Base-by-base conservation (phyloP, 2,888 invertebrate genomes). In the Caenorhabditis doughertyi region DNA sequence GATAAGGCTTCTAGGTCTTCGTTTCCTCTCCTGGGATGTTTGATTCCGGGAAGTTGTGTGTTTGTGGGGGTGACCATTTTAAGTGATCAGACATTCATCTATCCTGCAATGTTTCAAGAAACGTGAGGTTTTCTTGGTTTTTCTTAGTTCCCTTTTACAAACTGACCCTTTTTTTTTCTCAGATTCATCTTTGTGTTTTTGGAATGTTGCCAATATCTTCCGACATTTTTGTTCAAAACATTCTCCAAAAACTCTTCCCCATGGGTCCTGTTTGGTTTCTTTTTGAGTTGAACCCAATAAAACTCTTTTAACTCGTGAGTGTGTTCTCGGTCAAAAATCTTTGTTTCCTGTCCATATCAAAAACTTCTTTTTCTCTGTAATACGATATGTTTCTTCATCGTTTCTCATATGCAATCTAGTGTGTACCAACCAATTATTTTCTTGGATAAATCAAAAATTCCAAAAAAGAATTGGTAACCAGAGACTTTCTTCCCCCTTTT, bases 371-470 rank as follows among this genome's bases (percentile, higher is more conserved):
- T 55, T 27, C 32, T 27, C 16, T 55, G 65, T 51, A 65, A 65
- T 47, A 35, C 35, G 65, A 65, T 64, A 47, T 49, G 39, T 1
- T 21, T 7, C 5, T 29, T 25, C 51, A 5, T 49, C 18, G 7
- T 53, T 53, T 23, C 27, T 62, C 44, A 62, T 62, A 62, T 44
- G 27, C 62, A 27, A 62, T 42, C 42, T 62, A 13, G n/a, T 55
- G 55, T 58, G 58, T 62, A 27, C 64, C 71, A 56, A 56, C 68
- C 68, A 70, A 70, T 70, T 56, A 70, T 56, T 70, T 67, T 44
- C n/a, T 25, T 56, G 21, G 68, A 55, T 55, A 55, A 56, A 70
- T 56, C 68, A 70, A 56, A 56, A 55, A 70, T 65, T 65, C 65
- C 32, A 51, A 9, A 44, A n/a, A n/a, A 49, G 51, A 65, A 49